Percentiles rank a stretch among this genome's conserved stretches.
phyloP scores from a whole-genome alignment of 2,888 invertebrate genomes.

The Lordiphosa fenestrarum region DNA sequence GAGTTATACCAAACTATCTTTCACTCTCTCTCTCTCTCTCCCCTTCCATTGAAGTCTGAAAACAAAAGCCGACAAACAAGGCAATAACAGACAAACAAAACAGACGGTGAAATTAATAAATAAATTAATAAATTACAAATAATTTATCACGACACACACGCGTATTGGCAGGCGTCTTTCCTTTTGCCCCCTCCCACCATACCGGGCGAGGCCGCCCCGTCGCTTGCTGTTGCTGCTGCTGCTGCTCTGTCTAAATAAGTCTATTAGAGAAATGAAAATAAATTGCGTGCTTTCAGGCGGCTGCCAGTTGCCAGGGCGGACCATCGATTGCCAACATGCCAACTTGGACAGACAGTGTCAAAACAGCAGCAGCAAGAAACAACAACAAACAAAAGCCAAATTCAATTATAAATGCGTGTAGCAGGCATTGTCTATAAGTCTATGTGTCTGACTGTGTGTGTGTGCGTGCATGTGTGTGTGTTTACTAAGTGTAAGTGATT shows the following conservation, averaged over 20 bases:
- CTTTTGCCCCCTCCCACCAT: not conserved
- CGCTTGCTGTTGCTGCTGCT: not conserved
- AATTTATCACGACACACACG: slow-evolving; percentile 61
- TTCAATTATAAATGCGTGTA: slow-evolving; percentile 75
- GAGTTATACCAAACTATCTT: slow-evolving; percentile 1
- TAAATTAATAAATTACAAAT: slow-evolving; percentile 76
- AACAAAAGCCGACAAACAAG: slow-evolving; percentile 4
- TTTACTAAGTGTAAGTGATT: slow-evolving; percentile 73
- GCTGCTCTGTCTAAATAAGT: slow-evolving; percentile 71
- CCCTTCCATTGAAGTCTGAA: not conserved
- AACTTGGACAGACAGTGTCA: slow-evolving; percentile 57
- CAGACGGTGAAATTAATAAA: slow-evolving; percentile 63
- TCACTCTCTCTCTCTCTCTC: no score
- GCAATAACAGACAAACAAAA: slow-evolving; percentile 21
- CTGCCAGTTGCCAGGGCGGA: slow-evolving; percentile 62
- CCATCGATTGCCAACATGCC: slow-evolving; percentile 72
- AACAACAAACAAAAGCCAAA: slow-evolving; percentile 62
- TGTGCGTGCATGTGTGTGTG: slow-evolving; percentile 25
- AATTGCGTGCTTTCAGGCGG: slow-evolving; percentile 73
- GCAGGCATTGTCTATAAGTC: slow-evolving; percentile 42
- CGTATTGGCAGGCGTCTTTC: slow-evolving; percentile 51
- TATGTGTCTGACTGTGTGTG: slow-evolving; percentile 6
- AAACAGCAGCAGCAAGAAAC: slow-evolving; percentile 31
- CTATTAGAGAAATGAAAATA: slow-evolving; percentile 76
- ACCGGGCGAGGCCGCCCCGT: not conserved